These are phyloP conservation scores for Forbesichthys papilliferus DNA, from an alignment of 2,113 vertebrate genomes.

Conservation along the genomic window DNA sequence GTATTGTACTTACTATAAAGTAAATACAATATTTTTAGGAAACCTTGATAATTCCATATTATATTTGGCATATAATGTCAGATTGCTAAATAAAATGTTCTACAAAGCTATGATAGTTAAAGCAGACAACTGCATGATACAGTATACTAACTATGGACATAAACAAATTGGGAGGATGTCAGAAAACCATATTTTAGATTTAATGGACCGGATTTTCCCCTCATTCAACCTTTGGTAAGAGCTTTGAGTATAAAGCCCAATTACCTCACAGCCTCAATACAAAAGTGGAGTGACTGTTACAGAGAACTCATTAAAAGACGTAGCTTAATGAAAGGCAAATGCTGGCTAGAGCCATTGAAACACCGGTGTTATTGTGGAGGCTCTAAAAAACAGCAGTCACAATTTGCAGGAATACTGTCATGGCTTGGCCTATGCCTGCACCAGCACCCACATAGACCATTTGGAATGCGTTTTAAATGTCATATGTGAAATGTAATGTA, in stretches of 20 bases:
- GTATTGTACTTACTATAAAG: too few species aligned
- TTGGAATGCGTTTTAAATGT: conserved; percentile 4
- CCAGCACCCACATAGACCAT: not conserved
- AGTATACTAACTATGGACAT: conserved; percentile 11
- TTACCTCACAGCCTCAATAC: conserved; percentile 31
- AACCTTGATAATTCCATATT: too few species aligned
- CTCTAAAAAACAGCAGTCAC: not conserved
- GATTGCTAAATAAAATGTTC: too few species aligned
- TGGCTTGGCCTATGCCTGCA: not conserved
- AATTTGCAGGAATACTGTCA: conserved; percentile 13
- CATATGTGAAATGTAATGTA: not conserved
- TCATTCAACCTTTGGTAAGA: conserved; percentile 57
- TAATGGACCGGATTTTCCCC: conserved; percentile 68
- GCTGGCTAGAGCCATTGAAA: conserved; percentile 30
- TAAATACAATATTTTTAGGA: too few species aligned
- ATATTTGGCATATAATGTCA: too few species aligned
- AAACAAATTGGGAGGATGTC: conserved; percentile 34
- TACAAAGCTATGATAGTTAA: too few species aligned
- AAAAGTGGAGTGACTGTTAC: conserved; percentile 45
- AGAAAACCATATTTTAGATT: conserved; percentile 48
- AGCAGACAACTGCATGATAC: conserved; percentile 10
- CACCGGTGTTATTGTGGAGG: conserved; percentile 21
- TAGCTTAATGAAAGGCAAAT: conserved; percentile 31
- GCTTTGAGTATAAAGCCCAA: conserved; percentile 40
- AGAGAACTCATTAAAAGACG: conserved; percentile 43